These are phyloP conservation scores for Drosophila rhopaloa DNA, from an alignment of 1,140 invertebrate species.

Conservation along the genomic window DNA sequence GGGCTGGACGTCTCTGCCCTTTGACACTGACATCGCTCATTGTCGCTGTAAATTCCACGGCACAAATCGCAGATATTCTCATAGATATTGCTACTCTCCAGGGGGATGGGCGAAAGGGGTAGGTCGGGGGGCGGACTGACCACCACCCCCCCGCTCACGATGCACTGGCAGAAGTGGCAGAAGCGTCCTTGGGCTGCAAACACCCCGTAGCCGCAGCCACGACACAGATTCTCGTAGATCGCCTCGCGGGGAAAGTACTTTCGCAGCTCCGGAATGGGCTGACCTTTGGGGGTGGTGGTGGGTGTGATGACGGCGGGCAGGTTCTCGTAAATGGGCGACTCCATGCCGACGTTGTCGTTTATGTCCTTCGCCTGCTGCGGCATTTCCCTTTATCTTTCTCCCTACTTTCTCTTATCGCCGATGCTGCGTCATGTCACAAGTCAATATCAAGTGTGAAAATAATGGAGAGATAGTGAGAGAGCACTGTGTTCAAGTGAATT, in stretches of 20 bases:
- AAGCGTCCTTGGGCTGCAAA: constrained; percentile 75
- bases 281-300: neutral
- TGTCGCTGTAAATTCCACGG: constrained; percentile 68
- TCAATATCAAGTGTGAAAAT: constrained; percentile 32
- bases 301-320: constrained; percentile 18
- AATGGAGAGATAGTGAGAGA: constrained; percentile 15
- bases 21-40: constrained; percentile 53
- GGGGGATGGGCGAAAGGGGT: neutral
- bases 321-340: constrained; percentile 72
- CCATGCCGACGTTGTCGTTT: constrained; percentile 35
- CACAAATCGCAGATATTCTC: constrained; percentile 77
- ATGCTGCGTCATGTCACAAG: constrained; percentile 38
- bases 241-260: constrained; percentile 73
- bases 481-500: neutral
- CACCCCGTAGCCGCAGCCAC: constrained; percentile 79
- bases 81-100: constrained; percentile 60
- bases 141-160: constrained; percentile 66
- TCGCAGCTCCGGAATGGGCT: constrained; percentile 49
- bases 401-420: constrained; percentile 44
- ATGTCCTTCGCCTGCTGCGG: constrained; percentile 39
- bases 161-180: constrained; percentile 78
- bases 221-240: constrained; percentile 82
- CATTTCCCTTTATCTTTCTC: constrained; percentile 41
- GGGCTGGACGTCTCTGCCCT: neutral
- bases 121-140: neutral